A percentile compares a stretch with the other conserved stretches of the same genome.
These are phyloP conservation scores for Pycnomerus fuliginosus DNA, from an alignment of 2,888 invertebrate species.

Conservation along the genomic window DNA sequence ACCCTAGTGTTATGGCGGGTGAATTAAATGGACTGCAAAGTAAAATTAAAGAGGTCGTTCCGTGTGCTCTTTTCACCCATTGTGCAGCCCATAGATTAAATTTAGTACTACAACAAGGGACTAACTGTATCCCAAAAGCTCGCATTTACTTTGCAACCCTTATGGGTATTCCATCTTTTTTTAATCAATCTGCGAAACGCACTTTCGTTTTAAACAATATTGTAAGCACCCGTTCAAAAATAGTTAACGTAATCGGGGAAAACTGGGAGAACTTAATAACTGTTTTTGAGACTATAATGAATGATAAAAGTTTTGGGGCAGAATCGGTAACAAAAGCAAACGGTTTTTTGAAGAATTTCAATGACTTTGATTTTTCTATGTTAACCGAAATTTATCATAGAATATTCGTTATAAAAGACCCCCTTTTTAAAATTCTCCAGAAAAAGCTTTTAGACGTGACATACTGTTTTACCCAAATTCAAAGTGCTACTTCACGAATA, in stretches of 20 bases:
- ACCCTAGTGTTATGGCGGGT: too few species aligned
- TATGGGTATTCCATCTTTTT: background rate
- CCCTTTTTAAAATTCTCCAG: too few species aligned
- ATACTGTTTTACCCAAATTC: too few species aligned
- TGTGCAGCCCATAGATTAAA: slow-evolving; percentile 6
- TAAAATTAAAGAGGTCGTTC: slow-evolving; percentile 3
- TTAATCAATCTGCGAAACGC: background rate
- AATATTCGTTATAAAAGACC: too few species aligned
- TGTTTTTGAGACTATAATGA: background rate
- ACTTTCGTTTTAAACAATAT: background rate
- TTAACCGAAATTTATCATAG: slow-evolving; percentile 1
- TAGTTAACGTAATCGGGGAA: background rate
- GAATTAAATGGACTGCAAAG: slow-evolving; percentile 6
- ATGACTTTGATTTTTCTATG: slow-evolving; percentile 1
- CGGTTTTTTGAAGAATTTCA: background rate
- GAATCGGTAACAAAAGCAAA: slow-evolving; percentile 1
- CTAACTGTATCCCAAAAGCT: slow-evolving; percentile 2
- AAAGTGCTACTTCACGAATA: too few species aligned
- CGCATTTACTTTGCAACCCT: too few species aligned
- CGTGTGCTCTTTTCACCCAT: slow-evolving; percentile 2
- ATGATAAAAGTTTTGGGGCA: background rate
- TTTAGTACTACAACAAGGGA: slow-evolving; percentile 7
- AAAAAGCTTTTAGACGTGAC: too few species aligned
- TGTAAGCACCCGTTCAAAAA: background rate
- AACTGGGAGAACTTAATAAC: too few species aligned